phyloP scores from a whole-genome alignment of 2,888 invertebrate species.

The Elaeidobius kamerunicus region DNA sequence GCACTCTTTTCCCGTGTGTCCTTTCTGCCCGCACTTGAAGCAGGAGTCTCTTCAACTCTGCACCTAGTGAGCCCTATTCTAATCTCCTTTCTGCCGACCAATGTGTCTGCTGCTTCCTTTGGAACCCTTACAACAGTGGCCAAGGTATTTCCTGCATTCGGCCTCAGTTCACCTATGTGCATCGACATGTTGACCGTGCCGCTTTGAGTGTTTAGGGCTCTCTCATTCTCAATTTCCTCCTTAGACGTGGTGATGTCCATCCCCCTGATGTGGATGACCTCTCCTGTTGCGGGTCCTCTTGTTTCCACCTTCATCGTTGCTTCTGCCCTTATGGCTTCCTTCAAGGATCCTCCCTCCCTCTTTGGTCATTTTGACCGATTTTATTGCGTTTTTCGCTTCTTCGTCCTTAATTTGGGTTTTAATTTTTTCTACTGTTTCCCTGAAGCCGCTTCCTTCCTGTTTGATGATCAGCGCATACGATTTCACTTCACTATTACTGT shows the following conservation, averaged over 20 bases:
- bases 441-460: not conserved
- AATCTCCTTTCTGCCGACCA: not conserved
- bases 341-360: not conserved
- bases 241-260: not conserved
- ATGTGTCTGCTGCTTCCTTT: not conserved
- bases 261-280: not conserved
- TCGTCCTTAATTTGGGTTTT: not conserved
- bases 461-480: not conserved
- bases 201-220: not conserved
- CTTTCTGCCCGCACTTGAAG: not conserved
- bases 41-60: not conserved
- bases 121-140: not conserved
- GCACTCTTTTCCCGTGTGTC: not conserved
- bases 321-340: not conserved
- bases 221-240: not conserved
- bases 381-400: not conserved
- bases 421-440: not conserved
- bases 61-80: not conserved
- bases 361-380: not conserved
- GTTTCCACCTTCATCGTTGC: not conserved
- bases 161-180: not conserved
- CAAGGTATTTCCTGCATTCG: conserved; percentile 1
- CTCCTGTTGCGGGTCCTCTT: not conserved
- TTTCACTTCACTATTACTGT: not conserved
- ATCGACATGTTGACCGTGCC: too few relatives aligned